Evolutionary conservation across 2,888 invertebrate genomes (phyloP).

Genomic region (Schizaphis graminum): DNA sequence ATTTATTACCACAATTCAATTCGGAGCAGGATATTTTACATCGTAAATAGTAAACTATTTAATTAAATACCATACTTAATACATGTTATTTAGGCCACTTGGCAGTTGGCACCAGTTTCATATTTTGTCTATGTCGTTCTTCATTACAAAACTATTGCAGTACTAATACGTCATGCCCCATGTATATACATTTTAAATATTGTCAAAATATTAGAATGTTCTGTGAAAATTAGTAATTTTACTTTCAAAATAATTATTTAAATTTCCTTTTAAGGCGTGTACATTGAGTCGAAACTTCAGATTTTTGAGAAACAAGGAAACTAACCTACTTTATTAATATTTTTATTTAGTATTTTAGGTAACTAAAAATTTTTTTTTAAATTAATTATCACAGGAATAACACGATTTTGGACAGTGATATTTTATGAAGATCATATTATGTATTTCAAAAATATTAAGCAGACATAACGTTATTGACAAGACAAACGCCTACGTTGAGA

Average conservation of each 20-base stretch:
- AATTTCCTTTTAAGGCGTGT: background rate
- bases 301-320: background rate
- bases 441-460: background rate
- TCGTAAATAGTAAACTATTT: background rate
- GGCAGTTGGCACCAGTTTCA: background rate
- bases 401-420: background rate
- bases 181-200: background rate
- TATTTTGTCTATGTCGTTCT: background rate
- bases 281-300: background rate
- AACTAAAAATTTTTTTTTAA: background rate
- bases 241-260: background rate
- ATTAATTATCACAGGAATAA: background rate
- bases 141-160: background rate
- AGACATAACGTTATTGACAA: background rate
- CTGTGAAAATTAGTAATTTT: background rate
- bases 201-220: background rate
- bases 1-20: background rate
- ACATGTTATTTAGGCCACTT: background rate
- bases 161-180: background rate
- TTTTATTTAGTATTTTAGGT: background rate
- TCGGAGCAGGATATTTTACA: background rate
- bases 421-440: background rate
- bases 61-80: background rate
- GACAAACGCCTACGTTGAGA: background rate
- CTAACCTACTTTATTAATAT: background rate